Base-by-base conservation (phyloP, 2,888 invertebrate species). In the Syrista parreyssii region DNA sequence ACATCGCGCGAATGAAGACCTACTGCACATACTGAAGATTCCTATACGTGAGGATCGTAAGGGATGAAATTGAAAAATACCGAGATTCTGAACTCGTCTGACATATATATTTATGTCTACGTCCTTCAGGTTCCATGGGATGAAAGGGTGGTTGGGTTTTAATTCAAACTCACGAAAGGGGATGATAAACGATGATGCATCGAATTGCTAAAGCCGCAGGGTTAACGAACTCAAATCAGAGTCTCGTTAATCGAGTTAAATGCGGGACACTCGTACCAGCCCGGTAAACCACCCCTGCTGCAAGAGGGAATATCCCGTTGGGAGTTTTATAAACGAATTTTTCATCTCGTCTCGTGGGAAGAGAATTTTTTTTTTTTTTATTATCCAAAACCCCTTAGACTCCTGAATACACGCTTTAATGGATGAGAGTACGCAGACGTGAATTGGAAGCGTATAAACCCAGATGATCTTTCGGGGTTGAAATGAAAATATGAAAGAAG, bases 171-270 rank as follows among this genome's bases (percentile, higher is more conserved):
- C 55, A 23, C 55, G 23, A 75, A 68, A 32, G 76, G 35, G 76
- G 12, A 68, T 79, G 78, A 86, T 81, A 80, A 84, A 82, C 77
- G 82, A 82, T 81, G 79, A 84, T 82, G 79, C 76, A 80, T 77
- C 78, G 76, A 72, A 75, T 78, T 74, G 78, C 74, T 72, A 81
- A 79, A 80, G 80, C 78, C 76, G 68, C 75, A 69, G 76, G 77
- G 68, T 78, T 71, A 81, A 83, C 81, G 81, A 84, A 82, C 79
- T 80, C 72, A 78, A 75, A 81, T 78, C 76, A 78, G 36, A 55
- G 71, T 71, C 71, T 71, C 15, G 71, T 55, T 33, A 71, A 71
- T 71, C 71, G 71, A 71, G 11, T 71, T 30, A 71, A 71, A 71
- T 9, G 31, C 71, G 71, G 71, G 55, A 55, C 55, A 55, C 55